Evolutionary conservation across 2,888 invertebrate genomes (phyloP), one percentile per base, ranked within the genome.

Genomic region (Synanthedon formicaeformis): DNA sequence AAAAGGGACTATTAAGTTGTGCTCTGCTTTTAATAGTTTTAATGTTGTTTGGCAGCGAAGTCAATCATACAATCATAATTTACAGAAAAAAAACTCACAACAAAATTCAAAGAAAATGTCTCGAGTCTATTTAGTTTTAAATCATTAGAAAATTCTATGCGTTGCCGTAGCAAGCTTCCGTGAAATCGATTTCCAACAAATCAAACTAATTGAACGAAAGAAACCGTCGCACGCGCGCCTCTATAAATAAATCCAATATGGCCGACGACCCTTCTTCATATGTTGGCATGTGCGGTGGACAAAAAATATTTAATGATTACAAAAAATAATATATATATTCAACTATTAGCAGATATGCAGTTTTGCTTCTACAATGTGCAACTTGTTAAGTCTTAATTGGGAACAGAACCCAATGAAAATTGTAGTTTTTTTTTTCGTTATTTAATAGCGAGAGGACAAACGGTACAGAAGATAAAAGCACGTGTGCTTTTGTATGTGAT

Each of bases 181-280:
- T 70, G 67, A 71, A 75, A 74, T 74, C 71, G 69, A 73, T 75
- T 75, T 67, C 66, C 65, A 67, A 75, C 74, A 81, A 78, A 82
- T 83, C 78, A 81, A 79, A 79, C 75, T 82, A 81, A 78, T 78
- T 81, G 82, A 82, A 64, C 61, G 61, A 73, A 71, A 69, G 65
- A 65, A 69, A 65, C 65, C 58, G 53, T 64, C 73, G 71, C 79
- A 70, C 74, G 77, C 73, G 73, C 65, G 56, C 53, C 60, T 60
- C 75, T 78, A 78, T 67, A 78, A 79, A 78, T 81, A 80, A 67
- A 73, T 61, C 40, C 65, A 76, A 76, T 60, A 78, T 73, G 76
- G 75, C 69, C 56, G 68, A 54, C 62, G 67, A 71, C 73, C 75
- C 77, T 69, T 70, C 68, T 34, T 34, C 34, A 34, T 34, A 34